Evolutionary conservation across 2,797 vertebrate genomes (phyloP), one percentile per base, ranked within the genome.

Genomic region (Euphonia xanthogaster): DNA sequence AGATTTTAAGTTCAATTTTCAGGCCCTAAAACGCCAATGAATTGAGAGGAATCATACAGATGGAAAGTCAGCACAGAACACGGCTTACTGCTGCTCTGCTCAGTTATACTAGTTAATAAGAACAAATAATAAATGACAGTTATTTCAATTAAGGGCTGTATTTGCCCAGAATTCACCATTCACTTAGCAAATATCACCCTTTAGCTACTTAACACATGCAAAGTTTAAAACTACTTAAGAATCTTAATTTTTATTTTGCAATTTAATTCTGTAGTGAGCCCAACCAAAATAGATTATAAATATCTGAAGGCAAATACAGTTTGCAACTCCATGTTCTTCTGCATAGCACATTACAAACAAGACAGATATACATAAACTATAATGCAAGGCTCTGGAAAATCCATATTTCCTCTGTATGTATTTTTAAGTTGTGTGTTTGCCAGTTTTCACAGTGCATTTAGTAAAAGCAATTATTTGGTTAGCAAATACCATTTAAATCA

Each of bases 401-500:
- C 90, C 73, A 0, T 94, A 76, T 84, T 97, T 97, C 93, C 94
- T 93, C 81, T 83, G 93, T 96, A 96, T 83, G 75, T 89, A 81
- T 86, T 97, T 96, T 95, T 74, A 94, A 95, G 92, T 80, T 92
- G 83, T 90, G 91, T 95, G 86, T 74, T 96, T 96, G 97, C 96
- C 97, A 96, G 96, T 95, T 97, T 97, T 97, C 95, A 97, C 97
- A 96, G 97, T 63, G 93, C 58, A 27, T 96, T 97, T 96, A 95
- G 95, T 91, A 95, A 97, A 96, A 96, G 95, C 87, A 97, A 97
- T 97, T 93, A 95, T 76, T 98, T 98, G 97, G 95, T 97, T 97
- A 96, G 96, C 97, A 98, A 98, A 98, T 97, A 97, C 88, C 79
- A 96, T 94, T 97, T 97, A 98, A 97, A 97, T 96, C 2, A 96